Evolutionary conservation across 2,797 vertebrate species (phyloP).

Genomic region (Sebastolobus altivelis): DNA sequence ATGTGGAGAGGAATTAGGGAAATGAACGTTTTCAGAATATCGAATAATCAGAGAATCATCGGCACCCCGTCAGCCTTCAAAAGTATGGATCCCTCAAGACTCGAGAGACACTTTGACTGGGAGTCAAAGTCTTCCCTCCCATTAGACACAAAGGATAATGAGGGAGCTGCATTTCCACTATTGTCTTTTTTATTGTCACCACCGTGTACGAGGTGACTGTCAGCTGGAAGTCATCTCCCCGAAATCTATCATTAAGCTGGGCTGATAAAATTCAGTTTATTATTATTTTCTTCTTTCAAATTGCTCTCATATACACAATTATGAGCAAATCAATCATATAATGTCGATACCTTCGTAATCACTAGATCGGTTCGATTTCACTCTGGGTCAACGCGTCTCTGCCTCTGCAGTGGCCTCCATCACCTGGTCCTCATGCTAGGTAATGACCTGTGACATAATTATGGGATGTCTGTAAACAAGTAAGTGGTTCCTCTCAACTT

Average conservation of each 20-base stretch:
- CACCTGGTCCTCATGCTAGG: constrained; percentile 68
- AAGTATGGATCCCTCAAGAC: constrained; percentile 85
- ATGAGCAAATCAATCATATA: constrained; percentile 77
- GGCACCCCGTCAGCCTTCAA: constrained; percentile 86
- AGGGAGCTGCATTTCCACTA: constrained; percentile 81
- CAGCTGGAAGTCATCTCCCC: constrained; percentile 75
- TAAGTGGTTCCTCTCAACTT: constrained; percentile 87
- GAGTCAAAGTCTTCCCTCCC: constrained; percentile 86
- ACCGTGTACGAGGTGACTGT: constrained; percentile 73
- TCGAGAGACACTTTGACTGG: constrained; percentile 86
- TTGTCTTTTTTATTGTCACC: constrained; percentile 81
- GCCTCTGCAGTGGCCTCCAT: constrained; percentile 56
- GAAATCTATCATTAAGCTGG: constrained; percentile 69
- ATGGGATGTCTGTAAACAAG: constrained; percentile 83
- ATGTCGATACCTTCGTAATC: constrained; percentile 77
- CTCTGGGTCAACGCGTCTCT: constrained; percentile 49
- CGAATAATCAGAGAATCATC: constrained; percentile 88
- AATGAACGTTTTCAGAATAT: constrained; percentile 88
- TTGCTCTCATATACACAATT: constrained; percentile 69
- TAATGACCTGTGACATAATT: constrained; percentile 86
- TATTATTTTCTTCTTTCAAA: constrained; percentile 49
- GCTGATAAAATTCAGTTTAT: constrained; percentile 69
- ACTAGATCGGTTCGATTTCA: constrained; percentile 70
- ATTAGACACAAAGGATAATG: constrained; percentile 87
- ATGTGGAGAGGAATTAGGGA: constrained; percentile 88